Percentiles rank a stretch among this genome's conserved stretches.
These are phyloP conservation scores for Papilio xuthus DNA, from an alignment of 1,140 invertebrate species.

Conservation along the genomic window DNA sequence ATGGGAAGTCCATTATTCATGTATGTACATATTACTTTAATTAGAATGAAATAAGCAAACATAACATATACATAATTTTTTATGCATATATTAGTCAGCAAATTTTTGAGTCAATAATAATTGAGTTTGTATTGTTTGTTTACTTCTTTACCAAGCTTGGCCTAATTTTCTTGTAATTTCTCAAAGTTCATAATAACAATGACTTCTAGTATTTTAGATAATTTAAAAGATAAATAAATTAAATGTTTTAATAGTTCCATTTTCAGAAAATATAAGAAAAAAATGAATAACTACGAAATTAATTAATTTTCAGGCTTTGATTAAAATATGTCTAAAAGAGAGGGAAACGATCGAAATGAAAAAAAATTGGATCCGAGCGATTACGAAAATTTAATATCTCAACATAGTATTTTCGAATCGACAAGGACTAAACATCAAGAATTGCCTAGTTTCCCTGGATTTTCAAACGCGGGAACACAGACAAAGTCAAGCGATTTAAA, in stretches of 20 bases:
- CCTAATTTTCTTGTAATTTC: conserved; percentile 37
- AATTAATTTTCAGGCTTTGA: conserved; percentile 60
- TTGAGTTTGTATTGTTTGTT: conserved; percentile 77
- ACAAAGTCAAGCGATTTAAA: conserved; percentile 75
- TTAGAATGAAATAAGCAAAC: not conserved
- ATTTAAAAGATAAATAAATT: not conserved
- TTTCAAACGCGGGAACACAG: conserved; percentile 79
- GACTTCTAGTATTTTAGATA: not conserved
- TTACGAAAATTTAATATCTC: conserved; percentile 78
- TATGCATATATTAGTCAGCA: conserved; percentile 14
- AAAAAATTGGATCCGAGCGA: conserved; percentile 77
- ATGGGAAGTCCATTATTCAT: conserved; percentile 38
- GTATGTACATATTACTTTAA: conserved; percentile 27
- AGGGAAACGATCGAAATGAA: conserved; percentile 72
- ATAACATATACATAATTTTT: conserved; percentile 19
- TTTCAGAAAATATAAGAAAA: conserved; percentile 20
- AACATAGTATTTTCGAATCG: conserved; percentile 78
- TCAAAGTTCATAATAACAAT: conserved; percentile 42
- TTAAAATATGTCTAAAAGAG: conserved; percentile 78
- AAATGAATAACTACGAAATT: conserved; percentile 39
- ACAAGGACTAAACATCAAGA: conserved; percentile 72
- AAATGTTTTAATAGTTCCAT: conserved; percentile 12
- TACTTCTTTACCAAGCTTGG: conserved; percentile 51
- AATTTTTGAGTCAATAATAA: conserved; percentile 42
- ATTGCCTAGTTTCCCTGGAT: conserved; percentile 78